These are phyloP conservation scores for Drosophila serrata DNA, from an alignment of 1,140 invertebrate species.

Conservation along the genomic window DNA sequence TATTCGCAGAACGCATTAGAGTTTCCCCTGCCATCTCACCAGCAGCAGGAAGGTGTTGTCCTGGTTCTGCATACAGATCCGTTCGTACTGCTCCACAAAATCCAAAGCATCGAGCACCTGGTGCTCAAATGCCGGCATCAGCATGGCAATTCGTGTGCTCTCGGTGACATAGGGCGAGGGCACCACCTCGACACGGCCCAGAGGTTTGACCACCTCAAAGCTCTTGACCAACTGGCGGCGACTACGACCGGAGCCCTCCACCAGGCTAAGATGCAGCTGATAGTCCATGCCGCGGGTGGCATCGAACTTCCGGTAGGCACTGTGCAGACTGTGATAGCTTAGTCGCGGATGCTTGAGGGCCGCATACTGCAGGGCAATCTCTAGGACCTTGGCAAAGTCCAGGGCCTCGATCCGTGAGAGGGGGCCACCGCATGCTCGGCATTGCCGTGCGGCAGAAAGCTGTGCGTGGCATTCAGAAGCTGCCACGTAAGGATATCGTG, in stretches of 20 bases:
- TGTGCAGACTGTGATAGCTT: constrained; percentile 88
- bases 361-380: constrained; percentile 87
- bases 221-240: constrained; percentile 57
- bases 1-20: not conserved
- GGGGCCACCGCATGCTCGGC: constrained; percentile 88
- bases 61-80: constrained; percentile 90
- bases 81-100: constrained; percentile 91
- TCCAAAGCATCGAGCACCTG: constrained; percentile 84
- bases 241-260: constrained; percentile 45
- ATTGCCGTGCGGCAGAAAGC: constrained; percentile 88
- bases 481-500: constrained; percentile 95
- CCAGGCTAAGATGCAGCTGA: constrained; percentile 90
- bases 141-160: constrained; percentile 91
- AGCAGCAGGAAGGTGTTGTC: constrained; percentile 92
- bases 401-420: constrained; percentile 88
- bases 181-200: constrained; percentile 94
- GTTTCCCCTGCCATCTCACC: constrained; percentile 84
- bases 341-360: constrained; percentile 87
- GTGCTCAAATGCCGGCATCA: constrained; percentile 87
- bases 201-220: constrained; percentile 90
- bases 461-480: constrained; percentile 93
- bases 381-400: constrained; percentile 90
- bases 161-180: constrained; percentile 96
- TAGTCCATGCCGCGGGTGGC: constrained; percentile 95
- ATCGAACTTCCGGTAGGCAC: constrained; percentile 95